Base-by-base conservation (phyloP, 1,140 invertebrate genomes). In the Homalodisca vitripennis region DNA sequence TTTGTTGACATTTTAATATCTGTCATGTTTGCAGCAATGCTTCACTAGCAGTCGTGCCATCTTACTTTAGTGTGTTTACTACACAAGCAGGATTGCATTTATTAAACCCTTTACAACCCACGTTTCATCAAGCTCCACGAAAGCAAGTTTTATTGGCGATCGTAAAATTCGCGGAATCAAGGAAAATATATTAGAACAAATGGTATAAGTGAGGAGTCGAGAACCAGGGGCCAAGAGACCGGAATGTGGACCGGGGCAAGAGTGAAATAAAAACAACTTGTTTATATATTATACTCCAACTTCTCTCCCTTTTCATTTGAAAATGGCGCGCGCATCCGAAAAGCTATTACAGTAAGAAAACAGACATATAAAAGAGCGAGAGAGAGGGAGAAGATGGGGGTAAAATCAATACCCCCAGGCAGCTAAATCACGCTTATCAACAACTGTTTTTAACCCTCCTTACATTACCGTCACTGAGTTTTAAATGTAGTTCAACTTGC, bases 261-360 rank as follows among this genome's bases (percentile, higher is more conserved):
- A 14, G 27, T 13, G 20, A 47, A 68, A 68, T 31, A 48, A 29
- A 57, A 60, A 68, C 67, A 68, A 68, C 67, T 31, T 68, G 67
- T 68, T 68, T 68, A 68, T 68, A 68, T 68, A 68, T 68, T 68
- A 60, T 68, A n/a, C n/a, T n/a, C 30, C 57, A 26, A 48, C 57
- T 68, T 68, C 47, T 68, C 53, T 53, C 57, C 57, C 57, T 68
- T 53, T 32, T 31, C 53, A 60, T 57, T 60, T 68, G 48, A 68
- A 68, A 68, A 68, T 68, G 67, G 67, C 67, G 67, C 51, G 22
- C 31, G 48, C 14, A 24, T 60, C 67, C 48, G 67, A 68, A 68
- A 68, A 68, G 67, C 67, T 68, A 68, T 68, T 68, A 68, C 67
- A 68, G 67, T 68, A 68, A 68, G 67, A 68, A 68, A 68, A 68